Base-by-base conservation (phyloP, 2,888 invertebrate genomes). In the Erannis defoliaria region DNA sequence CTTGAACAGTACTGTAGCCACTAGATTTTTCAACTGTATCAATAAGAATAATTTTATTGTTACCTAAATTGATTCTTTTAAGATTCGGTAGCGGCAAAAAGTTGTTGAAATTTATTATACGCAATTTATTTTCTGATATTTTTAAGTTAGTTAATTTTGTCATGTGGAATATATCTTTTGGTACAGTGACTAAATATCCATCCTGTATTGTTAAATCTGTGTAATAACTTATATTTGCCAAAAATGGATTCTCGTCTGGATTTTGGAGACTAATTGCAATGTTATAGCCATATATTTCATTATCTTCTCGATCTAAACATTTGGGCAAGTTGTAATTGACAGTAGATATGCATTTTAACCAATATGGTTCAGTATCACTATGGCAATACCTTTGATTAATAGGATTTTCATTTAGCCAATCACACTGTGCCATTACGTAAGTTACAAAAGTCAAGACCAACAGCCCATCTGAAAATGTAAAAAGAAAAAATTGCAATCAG, bases 151-250 rank as follows among this genome's bases (percentile, higher is more conserved):
- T 26, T 16, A 50, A n/a, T 10, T 16, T 23, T 9, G 14, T 16
- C 50, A 50, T 50, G 1, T 50, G 37, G 18, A 16, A 50, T 26
- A 50, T 9, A 1, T 50, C 38, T 26, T 16, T 14, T 14, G 50
- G 50, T 5, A 50, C 8, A 6, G 50, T 50, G 5, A 50, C 50
- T 2, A 50, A 26, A 38, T 50, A 50, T 38, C 50, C 50, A 5
- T 50, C 26, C 2, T 23, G 4, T 4, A 50, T 37, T 5, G 23
- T 38, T 12, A 50, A 6, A 2, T 50, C 38, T 10, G 38, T 38
- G 9, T 18, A 50, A 18, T 10, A 16, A n/a, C 9, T 12, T 5
- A 12, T 12, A 12, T 50, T 16, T 23, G 23, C 3, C 14, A 38
- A 26, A 2, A 50, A 35, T 3, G 50, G 50, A 38, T 26, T 35